Base-by-base conservation (phyloP, 2,888 invertebrate genomes). In the Tinea pellionella region DNA sequence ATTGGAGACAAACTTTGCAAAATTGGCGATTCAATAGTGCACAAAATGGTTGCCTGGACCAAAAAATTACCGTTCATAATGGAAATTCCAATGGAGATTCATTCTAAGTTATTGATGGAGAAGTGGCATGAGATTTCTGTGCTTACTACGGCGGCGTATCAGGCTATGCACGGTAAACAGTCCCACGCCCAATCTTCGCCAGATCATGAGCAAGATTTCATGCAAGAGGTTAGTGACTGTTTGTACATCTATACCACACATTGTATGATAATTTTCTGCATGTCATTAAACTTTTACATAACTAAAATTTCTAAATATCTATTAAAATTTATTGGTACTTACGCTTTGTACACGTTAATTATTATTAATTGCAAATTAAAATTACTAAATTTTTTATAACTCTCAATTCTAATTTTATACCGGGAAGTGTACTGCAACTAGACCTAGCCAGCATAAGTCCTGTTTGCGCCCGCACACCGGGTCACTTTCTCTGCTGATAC, bases 31-130 rank as follows among this genome's bases (percentile, higher is more conserved):
- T 97, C 97, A 67, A 98, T 99, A 73, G 98, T 99, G 62, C 96
- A 96, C 89, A 97, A 98, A 88, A 91, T 99, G 88, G 98, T 99
- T 67, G 97, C 97, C 83, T 99, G 99, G 99, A 98, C 98, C 72
- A 98, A 98, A 85, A 93, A 97, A 86, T 88, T 99, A 82, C 98
- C 99, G 62, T 99, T 99, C 88, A 99, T 98, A 81, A 90, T 94
- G 81, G 97, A 98, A 86, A 92, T 99, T 68, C 98, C 98, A 60
- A 96, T 98, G 72, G 96, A 97, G 86, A 95, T 96, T 68, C 97
- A 97, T 83, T 98, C 98, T 64, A 94, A 96, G 87, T 89, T 99
- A 68, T 89, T 99, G 73, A 98, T 98, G 74, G 96, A 97, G 87
- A 97, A 98, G 85, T 99, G 99, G 99, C 98, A 98, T 81, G 97